Percentiles rank a stretch among this genome's conserved stretches.
These are phyloP conservation scores for Petrocephalus sullivani DNA, from an alignment of 2,797 vertebrate species.

Conservation along the genomic window DNA sequence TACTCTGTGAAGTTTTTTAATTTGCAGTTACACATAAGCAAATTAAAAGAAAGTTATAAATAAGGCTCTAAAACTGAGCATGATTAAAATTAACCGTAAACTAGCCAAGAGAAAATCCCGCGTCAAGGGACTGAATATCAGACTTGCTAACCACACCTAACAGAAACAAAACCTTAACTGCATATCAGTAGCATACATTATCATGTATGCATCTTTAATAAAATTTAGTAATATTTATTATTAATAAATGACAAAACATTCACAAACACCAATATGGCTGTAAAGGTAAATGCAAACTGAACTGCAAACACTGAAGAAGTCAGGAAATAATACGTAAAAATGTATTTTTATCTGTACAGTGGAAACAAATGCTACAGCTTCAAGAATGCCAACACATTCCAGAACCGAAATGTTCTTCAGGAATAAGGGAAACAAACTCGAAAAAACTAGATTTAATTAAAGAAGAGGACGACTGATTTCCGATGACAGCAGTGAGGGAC, in stretches of 20 bases:
- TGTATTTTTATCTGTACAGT: neutral
- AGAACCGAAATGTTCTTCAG: conserved; percentile 27
- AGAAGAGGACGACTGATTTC: conserved; percentile 19
- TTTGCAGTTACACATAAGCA: neutral
- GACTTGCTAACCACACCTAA: neutral
- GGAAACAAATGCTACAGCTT: neutral
- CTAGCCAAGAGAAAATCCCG: neutral
- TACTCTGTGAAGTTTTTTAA: neutral
- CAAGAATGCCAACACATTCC: conserved; percentile 11
- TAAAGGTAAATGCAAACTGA: neutral
- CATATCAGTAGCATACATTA: neutral
- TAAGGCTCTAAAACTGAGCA: neutral
- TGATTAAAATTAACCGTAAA: neutral
- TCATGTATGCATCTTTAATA: neutral
- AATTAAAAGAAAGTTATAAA: neutral
- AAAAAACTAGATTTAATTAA: conserved; percentile 33
- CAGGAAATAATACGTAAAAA: neutral
- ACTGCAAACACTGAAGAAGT: neutral
- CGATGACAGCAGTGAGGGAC: conserved; percentile 18
- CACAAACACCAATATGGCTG: neutral
- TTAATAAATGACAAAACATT: neutral
- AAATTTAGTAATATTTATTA: neutral
- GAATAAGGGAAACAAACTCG: conserved; percentile 6
- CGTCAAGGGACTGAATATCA: neutral
- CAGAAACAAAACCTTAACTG: neutral